These are phyloP conservation scores for Nymphalis c-album DNA, from an alignment of 2,888 invertebrate genomes.

Conservation along the genomic window DNA sequence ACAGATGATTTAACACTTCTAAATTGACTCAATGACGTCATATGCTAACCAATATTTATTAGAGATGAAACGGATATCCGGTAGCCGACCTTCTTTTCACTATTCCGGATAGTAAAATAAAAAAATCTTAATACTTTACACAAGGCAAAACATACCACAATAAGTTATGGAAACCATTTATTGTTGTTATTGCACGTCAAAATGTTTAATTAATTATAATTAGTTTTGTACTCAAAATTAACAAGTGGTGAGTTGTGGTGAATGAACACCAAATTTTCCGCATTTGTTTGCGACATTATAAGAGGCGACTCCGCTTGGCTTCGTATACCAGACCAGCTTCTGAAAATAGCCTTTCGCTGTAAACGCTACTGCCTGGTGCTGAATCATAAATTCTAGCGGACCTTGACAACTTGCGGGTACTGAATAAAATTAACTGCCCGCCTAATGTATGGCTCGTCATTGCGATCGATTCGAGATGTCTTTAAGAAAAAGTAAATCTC, in stretches of 20 bases:
- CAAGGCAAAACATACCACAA: slow-evolving; percentile 16
- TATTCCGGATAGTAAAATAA: not conserved
- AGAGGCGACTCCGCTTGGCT: slow-evolving; percentile 35
- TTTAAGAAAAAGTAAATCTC: slow-evolving; percentile 37
- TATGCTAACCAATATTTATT: no score
- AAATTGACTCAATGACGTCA: no score
- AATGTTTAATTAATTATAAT: no score
- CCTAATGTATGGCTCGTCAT: slow-evolving; percentile 36
- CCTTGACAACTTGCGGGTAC: slow-evolving; percentile 30
- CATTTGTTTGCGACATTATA: no score
- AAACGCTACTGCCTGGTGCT: slow-evolving; percentile 33
- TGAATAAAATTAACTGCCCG: slow-evolving; percentile 35
- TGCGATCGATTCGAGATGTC: slow-evolving; percentile 37
- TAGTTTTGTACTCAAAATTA: no score
- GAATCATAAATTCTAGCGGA: slow-evolving; percentile 29
- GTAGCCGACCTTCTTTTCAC: no score
- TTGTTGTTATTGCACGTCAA: no score
- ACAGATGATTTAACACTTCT: no score
- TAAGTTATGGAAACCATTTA: no score
- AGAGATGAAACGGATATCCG: no score
- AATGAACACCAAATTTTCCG: no score
- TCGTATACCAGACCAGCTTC: slow-evolving; percentile 31
- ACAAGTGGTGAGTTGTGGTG: no score
- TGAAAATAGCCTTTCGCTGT: not conserved
- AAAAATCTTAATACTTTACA: not conserved